Evolutionary conservation across 2,888 invertebrate genomes (phyloP).

Genomic region (Stenodera caucasica): DNA sequence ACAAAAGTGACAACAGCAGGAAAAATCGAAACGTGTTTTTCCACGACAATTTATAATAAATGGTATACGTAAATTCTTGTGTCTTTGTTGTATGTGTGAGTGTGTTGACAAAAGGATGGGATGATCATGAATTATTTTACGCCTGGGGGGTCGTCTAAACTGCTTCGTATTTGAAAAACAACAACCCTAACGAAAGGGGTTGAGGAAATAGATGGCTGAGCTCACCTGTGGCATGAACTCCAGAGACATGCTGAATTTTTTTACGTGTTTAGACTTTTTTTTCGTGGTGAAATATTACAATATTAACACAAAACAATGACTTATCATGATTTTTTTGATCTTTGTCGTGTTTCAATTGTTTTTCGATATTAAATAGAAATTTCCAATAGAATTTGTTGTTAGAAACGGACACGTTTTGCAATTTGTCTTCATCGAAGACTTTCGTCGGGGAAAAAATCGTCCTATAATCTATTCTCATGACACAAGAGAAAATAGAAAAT

Average conservation of each 20-base stretch:
- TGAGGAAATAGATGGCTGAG: slow-evolving; percentile 4
- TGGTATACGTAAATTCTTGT: slow-evolving; percentile 2
- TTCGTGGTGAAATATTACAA: neutral
- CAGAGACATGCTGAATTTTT: neutral
- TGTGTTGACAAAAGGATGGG: slow-evolving; percentile 3
- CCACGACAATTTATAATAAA: slow-evolving; percentile 1
- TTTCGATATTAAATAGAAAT: too few species aligned
- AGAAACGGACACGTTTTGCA: slow-evolving; percentile 38
- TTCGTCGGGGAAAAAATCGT: slow-evolving; percentile 42
- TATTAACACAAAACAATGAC: neutral
- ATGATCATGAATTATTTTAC: slow-evolving; percentile 6
- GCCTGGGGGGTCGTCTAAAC: neutral
- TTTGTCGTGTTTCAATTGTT: too few species aligned
- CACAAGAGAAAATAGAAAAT: slow-evolving; percentile 36
- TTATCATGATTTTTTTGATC: neutral
- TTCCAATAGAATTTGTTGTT: slow-evolving; percentile 20
- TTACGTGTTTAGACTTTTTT: neutral
- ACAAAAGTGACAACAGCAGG: neutral
- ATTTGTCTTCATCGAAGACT: slow-evolving; percentile 47
- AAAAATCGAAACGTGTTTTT: neutral
- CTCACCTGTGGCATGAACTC: slow-evolving; percentile 10
- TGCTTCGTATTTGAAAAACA: neutral
- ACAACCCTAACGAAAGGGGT: neutral
- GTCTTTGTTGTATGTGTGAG: neutral
- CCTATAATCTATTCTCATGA: slow-evolving; percentile 47